A percentile compares a stretch with the other conserved stretches of the same genome.
These are phyloP conservation scores for Papilio polyxenes DNA, from an alignment of 1,140 invertebrate genomes.

Conservation along the genomic window DNA sequence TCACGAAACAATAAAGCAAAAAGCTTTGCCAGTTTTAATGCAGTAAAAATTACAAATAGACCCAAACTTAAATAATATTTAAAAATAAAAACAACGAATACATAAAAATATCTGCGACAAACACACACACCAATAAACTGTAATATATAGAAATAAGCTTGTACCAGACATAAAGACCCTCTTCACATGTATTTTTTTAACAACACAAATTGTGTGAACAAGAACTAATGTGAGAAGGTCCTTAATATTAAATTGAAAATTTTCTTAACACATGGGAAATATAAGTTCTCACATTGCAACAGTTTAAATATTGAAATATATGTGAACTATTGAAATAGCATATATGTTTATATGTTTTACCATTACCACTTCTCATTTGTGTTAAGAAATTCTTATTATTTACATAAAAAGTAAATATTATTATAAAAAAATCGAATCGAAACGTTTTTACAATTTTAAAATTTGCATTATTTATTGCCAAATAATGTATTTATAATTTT, in stretches of 20 bases:
- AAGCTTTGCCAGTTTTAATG: neutral
- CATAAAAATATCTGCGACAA: neutral
- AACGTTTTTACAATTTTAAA: neutral
- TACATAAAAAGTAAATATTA: neutral
- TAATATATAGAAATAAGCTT: neutral
- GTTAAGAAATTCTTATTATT: neutral
- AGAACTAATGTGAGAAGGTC: neutral
- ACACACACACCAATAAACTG: neutral
- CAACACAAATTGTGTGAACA: neutral
- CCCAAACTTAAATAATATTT: neutral
- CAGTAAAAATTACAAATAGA: neutral
- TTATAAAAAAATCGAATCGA: conserved; percentile 1
- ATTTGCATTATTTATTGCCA: conserved; percentile 21
- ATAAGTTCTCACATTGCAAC: no score
- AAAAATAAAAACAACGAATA: conserved; percentile 2
- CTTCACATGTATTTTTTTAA: neutral
- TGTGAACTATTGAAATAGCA: no score
- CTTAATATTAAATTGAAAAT: neutral
- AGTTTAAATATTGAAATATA: no score
- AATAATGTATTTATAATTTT: conserved; percentile 5
- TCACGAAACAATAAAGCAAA: neutral
- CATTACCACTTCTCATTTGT: no score
- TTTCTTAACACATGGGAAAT: no score
- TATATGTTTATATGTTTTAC: no score
- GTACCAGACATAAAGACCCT: neutral